Conservation (phyloP, 2,113 vertebrate genomes). For the Australoheros scitulus region DNA sequence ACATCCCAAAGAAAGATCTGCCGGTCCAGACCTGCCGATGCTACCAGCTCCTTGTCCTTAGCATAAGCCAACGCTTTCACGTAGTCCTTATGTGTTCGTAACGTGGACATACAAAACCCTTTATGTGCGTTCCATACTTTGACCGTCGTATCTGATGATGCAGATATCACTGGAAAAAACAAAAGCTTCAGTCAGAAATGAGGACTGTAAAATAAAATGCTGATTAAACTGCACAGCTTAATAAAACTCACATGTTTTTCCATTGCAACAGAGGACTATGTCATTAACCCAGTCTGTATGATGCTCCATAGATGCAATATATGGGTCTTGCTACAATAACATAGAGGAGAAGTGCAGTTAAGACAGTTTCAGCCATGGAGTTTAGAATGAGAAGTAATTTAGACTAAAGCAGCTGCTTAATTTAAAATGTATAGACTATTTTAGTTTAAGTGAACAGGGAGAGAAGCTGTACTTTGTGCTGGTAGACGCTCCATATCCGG, state of each 20-base stretch:
- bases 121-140: slow-evolving; percentile 99
- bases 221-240: not conserved
- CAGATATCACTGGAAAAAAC: slow-evolving; percentile 90
- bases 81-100: slow-evolving; percentile 99
- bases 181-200: not conserved
- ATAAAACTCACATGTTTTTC: slow-evolving; percentile 93
- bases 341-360: not conserved
- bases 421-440: not conserved
- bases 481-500: slow-evolving; percentile 98
- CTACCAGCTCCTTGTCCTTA: slow-evolving; percentile 98
- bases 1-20: slow-evolving; percentile 99
- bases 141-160: slow-evolving; percentile 97
- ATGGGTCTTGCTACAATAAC: slow-evolving; percentile 91
- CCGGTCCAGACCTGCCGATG: slow-evolving; percentile 95
- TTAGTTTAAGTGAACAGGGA: not conserved
- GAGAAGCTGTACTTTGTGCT: slow-evolving; percentile 90
- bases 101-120: slow-evolving; percentile 99
- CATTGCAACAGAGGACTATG: slow-evolving; percentile 97
- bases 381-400: not conserved
- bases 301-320: slow-evolving; percentile 99
- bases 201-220: not conserved
- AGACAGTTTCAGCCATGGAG: not conserved
- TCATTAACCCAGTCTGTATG: slow-evolving; percentile 99
- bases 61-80: slow-evolving; percentile 98
- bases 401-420: not conserved